Conservation (phyloP, 2,888 invertebrate genomes). For the Acheta domesticus region DNA sequence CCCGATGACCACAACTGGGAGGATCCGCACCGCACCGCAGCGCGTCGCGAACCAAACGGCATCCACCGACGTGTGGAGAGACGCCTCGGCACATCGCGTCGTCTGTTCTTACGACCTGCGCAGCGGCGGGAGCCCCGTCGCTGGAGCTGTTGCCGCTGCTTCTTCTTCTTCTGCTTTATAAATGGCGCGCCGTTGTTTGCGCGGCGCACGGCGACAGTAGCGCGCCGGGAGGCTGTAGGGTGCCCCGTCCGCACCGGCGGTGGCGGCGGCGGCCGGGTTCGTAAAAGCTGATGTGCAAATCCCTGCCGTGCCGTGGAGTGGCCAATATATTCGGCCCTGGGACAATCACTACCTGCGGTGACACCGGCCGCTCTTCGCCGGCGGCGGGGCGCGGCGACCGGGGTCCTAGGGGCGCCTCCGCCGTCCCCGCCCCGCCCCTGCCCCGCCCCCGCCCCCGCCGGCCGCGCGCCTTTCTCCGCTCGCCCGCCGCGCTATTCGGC, state of each 20-base stretch:
- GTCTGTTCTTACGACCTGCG: too few relatives aligned
- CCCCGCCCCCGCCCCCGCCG: not conserved
- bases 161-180: not conserved
- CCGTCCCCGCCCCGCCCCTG: not conserved
- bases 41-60: too few relatives aligned
- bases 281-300: slow-evolving; percentile 18
- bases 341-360: slow-evolving; percentile 18
- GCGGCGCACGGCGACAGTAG: not conserved
- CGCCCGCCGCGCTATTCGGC: slow-evolving; percentile 1
- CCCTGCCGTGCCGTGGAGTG: slow-evolving; percentile 18
- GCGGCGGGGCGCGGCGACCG: not conserved
- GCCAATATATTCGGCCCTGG: slow-evolving; percentile 8
- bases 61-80: too few relatives aligned
- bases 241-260: not conserved
- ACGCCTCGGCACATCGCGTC: too few relatives aligned
- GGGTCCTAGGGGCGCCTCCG: not conserved
- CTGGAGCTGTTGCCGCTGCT: not conserved
- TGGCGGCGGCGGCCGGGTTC: not conserved
- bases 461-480: not conserved
- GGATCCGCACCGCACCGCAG: too few relatives aligned
- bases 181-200: slow-evolving; percentile 5
- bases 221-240: not conserved
- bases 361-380: not conserved
- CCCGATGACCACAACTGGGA: too few relatives aligned
- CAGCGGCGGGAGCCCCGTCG: not conserved